Evolutionary conservation across 1,140 invertebrate genomes (phyloP).

Genomic region (Cotesia chilonis): DNA sequence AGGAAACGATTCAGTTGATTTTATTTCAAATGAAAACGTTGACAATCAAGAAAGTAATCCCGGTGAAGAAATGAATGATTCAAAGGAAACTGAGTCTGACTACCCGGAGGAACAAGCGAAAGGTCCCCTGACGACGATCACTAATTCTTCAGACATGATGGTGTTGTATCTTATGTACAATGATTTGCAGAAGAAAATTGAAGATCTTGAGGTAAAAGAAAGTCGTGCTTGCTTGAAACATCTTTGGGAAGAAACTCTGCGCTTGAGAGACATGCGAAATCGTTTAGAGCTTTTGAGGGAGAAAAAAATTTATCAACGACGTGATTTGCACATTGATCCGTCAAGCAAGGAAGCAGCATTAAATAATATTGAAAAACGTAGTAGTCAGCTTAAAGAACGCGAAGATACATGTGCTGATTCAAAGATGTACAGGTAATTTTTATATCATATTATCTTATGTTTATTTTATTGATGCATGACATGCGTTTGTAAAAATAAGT

Average conservation of each 20-base stretch:
- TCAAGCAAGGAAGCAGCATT: slow-evolving; percentile 44
- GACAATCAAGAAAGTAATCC: neutral
- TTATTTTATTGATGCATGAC: neutral
- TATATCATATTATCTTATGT: slow-evolving; percentile 2
- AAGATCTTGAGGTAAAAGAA: slow-evolving; percentile 53
- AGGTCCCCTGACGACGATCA: too few species aligned
- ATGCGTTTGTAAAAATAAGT: slow-evolving; percentile 1
- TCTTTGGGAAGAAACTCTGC: slow-evolving; percentile 54
- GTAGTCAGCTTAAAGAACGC: slow-evolving; percentile 44
- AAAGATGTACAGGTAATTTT: slow-evolving; percentile 53
- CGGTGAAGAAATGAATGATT: neutral
- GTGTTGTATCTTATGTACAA: slow-evolving; percentile 55
- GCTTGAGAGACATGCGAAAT: slow-evolving; percentile 59
- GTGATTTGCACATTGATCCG: slow-evolving; percentile 49
- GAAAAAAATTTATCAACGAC: slow-evolving; percentile 50
- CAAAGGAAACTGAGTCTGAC: neutral
- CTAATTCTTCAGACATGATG: slow-evolving; percentile 52
- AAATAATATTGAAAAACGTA: slow-evolving; percentile 47
- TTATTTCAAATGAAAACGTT: neutral
- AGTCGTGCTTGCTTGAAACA: slow-evolving; percentile 49
- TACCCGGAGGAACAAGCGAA: slow-evolving; percentile 43
- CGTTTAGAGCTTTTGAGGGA: slow-evolving; percentile 51
- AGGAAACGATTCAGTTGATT: neutral
- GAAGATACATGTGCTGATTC: slow-evolving; percentile 47
- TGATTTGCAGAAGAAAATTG: slow-evolving; percentile 52